Conservation (phyloP, 2,113 vertebrate genomes). For the Alligator mississippiensis region DNA sequence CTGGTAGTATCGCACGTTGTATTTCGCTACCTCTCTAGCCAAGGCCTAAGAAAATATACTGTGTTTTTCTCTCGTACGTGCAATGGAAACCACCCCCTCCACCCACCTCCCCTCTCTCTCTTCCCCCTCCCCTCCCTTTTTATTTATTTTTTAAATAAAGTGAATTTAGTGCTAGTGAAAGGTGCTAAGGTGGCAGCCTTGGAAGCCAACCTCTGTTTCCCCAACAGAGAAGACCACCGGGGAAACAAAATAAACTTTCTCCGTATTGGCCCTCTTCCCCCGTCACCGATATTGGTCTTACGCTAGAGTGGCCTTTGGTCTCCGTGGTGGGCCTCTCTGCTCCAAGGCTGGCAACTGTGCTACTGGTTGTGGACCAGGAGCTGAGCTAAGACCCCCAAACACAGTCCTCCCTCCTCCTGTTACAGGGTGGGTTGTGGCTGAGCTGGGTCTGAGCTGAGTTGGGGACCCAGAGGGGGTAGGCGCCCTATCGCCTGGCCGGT, state of each 20-base stretch:
- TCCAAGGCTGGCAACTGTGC: background rate
- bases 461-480: accelerated
- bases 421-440: background rate
- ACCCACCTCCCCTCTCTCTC: accelerated
- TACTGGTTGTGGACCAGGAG: accelerated
- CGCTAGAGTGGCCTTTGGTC: background rate
- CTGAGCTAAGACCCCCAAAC: background rate
- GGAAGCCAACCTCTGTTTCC: background rate
- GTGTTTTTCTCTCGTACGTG: background rate
- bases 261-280: background rate
- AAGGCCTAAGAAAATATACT: background rate
- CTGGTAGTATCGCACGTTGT: no score
- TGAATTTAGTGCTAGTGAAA: slow-evolving; percentile 70
- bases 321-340: background rate
- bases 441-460: background rate
- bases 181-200: background rate
- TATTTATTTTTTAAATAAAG: background rate
- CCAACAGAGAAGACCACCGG: background rate
- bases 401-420: background rate
- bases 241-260: background rate
- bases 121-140: accelerated
- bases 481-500: background rate
- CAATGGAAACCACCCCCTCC: background rate
- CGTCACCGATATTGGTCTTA: background rate
- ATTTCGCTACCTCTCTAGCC: background rate